Conservation (phyloP, 2,888 invertebrate species). For the Beris chalybata region DNA sequence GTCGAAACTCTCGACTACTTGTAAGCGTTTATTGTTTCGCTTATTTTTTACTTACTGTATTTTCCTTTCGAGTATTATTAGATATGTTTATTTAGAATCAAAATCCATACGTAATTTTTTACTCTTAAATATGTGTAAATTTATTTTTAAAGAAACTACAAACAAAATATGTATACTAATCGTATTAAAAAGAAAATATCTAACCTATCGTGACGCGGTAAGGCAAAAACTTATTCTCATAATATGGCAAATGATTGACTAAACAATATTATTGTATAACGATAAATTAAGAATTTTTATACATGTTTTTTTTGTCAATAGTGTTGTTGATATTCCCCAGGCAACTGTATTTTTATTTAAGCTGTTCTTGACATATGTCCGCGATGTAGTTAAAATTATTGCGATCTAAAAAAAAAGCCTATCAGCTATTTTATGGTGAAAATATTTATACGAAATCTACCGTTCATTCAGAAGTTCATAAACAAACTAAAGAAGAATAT, state of each 20-base stretch:
- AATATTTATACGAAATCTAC: no score
- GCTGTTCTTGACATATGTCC: no score
- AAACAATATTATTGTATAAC: constrained; percentile 11
- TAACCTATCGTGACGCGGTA: not conserved
- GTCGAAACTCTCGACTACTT: not conserved
- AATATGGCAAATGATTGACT: not conserved
- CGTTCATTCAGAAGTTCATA: no score
- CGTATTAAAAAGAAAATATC: not conserved
- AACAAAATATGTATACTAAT: constrained; percentile 6
- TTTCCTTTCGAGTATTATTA: constrained; percentile 22
- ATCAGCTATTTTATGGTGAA: no score
- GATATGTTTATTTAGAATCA: constrained; percentile 15
- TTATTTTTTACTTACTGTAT: constrained; percentile 1
- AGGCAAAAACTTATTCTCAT: not conserved
- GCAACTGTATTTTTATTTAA: no score
- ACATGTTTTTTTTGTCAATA: no score
- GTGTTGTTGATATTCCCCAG: no score
- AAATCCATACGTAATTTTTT: constrained; percentile 24
- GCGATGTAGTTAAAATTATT: no score
- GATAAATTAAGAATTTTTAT: constrained; percentile 6
- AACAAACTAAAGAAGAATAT: no score
- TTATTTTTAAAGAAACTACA: not conserved
- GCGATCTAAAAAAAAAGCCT: no score
- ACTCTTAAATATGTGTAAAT: not conserved
- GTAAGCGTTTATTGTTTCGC: not conserved